Percentiles rank a stretch among this genome's conserved stretches.
Conservation (phyloP, 2,113 vertebrate genomes). For the Haliaeetus leucogaster region DNA sequence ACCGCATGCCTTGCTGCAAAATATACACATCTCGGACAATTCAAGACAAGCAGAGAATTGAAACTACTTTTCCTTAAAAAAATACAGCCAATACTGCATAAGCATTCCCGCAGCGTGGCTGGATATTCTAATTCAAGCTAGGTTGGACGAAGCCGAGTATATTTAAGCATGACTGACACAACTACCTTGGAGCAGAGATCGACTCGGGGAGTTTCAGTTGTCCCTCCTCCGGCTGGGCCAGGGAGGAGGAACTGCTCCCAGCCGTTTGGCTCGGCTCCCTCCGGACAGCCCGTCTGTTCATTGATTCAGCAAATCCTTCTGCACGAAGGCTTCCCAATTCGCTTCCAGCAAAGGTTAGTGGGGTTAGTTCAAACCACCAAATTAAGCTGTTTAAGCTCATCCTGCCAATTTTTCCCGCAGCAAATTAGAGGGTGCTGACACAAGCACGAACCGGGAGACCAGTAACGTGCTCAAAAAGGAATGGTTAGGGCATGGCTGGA, state of each 20-base stretch:
- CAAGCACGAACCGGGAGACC: not conserved
- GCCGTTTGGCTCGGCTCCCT: not conserved
- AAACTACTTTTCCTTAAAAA: not conserved
- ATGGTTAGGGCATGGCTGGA: not conserved
- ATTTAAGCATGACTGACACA: not conserved
- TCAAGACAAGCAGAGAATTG: not conserved
- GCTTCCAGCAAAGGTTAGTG: not conserved
- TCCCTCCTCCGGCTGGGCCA: not conserved
- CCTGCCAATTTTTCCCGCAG: constrained; percentile 1
- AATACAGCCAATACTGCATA: not conserved
- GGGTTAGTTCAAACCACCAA: constrained; percentile 13
- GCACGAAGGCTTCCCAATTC: not conserved
- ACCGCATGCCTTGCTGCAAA: not conserved
- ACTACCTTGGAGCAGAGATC: rapidly evolving
- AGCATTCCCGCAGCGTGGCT: not conserved
- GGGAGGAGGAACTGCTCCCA: not conserved
- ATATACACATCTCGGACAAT: not conserved
- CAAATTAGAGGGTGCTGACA: constrained; percentile 11
- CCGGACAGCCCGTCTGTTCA: not conserved
- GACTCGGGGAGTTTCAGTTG: rapidly evolving
- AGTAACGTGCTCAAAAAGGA: not conserved
- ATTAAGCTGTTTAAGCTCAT: not conserved
- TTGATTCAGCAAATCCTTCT: not conserved
- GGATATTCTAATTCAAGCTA: not conserved
- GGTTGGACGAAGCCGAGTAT: rapidly evolving